Evolutionary conservation across 2,113 vertebrate genomes (phyloP), one percentile per base, ranked within the genome.

Genomic region (Nerophis ophidion): DNA sequence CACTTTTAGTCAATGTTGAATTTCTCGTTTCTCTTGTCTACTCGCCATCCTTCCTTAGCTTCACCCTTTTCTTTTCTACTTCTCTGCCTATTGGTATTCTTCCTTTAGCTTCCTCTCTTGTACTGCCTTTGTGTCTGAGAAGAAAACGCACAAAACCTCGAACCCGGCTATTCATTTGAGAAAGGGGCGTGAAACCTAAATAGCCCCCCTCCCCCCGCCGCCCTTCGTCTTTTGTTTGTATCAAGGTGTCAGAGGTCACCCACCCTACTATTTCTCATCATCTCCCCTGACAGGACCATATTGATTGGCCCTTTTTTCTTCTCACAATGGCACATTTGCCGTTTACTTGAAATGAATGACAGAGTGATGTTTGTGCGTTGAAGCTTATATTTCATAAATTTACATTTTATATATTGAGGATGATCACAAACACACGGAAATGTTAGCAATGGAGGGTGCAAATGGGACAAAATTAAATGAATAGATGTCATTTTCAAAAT

Each of bases 1-100:
- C 67, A 52, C 63, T 58, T 72, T 77, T 82, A 75, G 87, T 85
- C 84, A 74, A 83, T 65, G 14, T 10, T 71, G 70, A 74, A 70
- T 53, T 65, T 78, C 57, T 8, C 6, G 46, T 47, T 61, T 48
- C 38, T 15, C 51, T 58, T 63, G 50, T 56, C 42, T 9, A 50
- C 12, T 36, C 58, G 17, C 17, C 60, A 49, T 48, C 42, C 57
- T 57, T 50, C 61, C 57, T 58, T 38, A 48, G 54, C 49, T 36
- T 51, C 57, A 42, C 38, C 50, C 42, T 68, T 75, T 69, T 53
- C 33, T 55, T 67, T 60, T 48, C 38, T 48, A 13, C 65, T 68
- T 71, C 59, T 57, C 42, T 49, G 26, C 49, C 19, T 68, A 50
- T 71, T 80, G 61, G 48, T 74, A 70, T 73, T 76, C 68, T 70